A percentile compares a stretch with the other conserved stretches of the same genome.
Evolutionary conservation across 2,888 invertebrate genomes (phyloP).

Genomic region (Apeira syringaria): DNA sequence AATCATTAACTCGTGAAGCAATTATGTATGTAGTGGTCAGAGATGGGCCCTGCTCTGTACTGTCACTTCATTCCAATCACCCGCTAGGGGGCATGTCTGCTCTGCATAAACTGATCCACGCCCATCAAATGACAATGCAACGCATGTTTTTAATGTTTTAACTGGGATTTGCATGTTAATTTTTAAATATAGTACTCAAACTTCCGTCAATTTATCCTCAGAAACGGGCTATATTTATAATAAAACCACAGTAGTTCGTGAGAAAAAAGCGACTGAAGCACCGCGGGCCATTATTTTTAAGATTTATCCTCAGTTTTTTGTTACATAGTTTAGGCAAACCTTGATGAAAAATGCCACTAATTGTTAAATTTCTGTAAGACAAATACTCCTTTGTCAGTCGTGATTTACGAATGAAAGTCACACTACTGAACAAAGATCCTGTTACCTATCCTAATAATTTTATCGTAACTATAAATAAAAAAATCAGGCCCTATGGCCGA

Average conservation of each 20-base stretch:
- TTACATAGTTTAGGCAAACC: too few species aligned
- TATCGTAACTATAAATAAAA: too few species aligned
- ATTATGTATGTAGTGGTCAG: slow-evolving; percentile 64
- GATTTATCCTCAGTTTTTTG: too few species aligned
- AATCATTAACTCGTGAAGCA: slow-evolving; percentile 57
- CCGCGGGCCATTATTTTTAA: too few species aligned
- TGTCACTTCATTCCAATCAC: slow-evolving; percentile 14
- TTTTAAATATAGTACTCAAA: slow-evolving; percentile 35
- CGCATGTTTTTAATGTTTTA: slow-evolving; percentile 36
- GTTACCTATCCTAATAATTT: too few species aligned
- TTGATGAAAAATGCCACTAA: too few species aligned
- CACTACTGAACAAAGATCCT: too few species aligned
- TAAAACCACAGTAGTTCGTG: slow-evolving; percentile 24
- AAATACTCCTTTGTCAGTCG: too few species aligned
- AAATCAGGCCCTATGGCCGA: too few species aligned
- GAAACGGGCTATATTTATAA: slow-evolving; percentile 36
- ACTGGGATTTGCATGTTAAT: slow-evolving; percentile 41
- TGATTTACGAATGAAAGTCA: too few species aligned
- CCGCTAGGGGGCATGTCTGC: slow-evolving; percentile 19
- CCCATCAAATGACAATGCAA: slow-evolving; percentile 58
- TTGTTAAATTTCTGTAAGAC: too few species aligned
- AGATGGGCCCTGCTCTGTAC: slow-evolving; percentile 31
- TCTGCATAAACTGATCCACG: slow-evolving; percentile 66
- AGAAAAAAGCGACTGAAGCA: too few species aligned
- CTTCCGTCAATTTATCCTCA: slow-evolving; percentile 33